These are phyloP conservation scores for Furcifer pardalis DNA, from an alignment of 2,797 vertebrate species.

Conservation along the genomic window DNA sequence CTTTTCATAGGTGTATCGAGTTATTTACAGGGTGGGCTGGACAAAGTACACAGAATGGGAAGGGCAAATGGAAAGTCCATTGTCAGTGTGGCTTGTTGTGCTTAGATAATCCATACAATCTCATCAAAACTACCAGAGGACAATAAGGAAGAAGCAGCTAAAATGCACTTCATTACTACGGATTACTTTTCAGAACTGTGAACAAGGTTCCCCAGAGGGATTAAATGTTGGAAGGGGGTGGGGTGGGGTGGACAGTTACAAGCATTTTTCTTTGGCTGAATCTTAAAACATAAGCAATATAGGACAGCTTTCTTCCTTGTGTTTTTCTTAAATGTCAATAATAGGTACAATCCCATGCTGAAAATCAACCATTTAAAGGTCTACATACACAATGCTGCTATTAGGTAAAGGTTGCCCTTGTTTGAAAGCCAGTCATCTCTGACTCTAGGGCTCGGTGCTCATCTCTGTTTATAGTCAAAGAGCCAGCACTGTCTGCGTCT, in stretches of 20 bases:
- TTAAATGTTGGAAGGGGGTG: background rate
- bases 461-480: too few species aligned
- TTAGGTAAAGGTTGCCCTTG: too few species aligned
- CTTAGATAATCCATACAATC: background rate
- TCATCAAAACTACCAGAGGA: background rate
- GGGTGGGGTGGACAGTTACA: too few species aligned
- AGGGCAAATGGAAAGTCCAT: constrained; percentile 16
- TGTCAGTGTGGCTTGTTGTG: background rate
- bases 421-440: too few species aligned
- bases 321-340: background rate
- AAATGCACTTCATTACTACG: background rate
- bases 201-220: background rate
- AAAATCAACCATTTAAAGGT: background rate
- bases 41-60: constrained; percentile 51
- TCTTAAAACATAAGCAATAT: background rate
- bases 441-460: too few species aligned
- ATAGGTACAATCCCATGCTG: background rate
- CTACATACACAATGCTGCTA: too few species aligned
- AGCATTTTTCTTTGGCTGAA: background rate
- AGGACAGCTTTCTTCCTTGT: background rate
- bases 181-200: background rate
- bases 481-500: too few species aligned
- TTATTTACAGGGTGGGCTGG: constrained; percentile 47
- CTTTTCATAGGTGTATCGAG: constrained; percentile 9
- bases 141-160: background rate